A percentile compares a stretch with the other conserved stretches of the same genome.
phyloP scores from a whole-genome alignment of 2,797 vertebrate genomes.

The Etheostoma perlongum region DNA sequence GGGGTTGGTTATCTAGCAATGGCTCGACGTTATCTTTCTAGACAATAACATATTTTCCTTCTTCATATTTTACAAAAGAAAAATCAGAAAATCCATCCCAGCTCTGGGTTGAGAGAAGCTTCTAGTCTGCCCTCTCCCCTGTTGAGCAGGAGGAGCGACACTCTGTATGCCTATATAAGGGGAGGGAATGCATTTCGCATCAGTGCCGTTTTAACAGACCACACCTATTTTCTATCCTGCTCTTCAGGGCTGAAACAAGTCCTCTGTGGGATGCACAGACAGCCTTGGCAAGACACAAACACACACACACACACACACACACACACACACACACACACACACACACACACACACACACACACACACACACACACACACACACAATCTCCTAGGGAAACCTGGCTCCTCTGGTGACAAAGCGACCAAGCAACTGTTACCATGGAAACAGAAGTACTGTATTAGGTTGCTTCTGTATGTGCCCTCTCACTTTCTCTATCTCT shows the following conservation, averaged over 20 bases:
- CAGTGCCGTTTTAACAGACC: slow-evolving; percentile 61
- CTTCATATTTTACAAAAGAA: slow-evolving; percentile 25
- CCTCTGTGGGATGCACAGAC: slow-evolving; percentile 67
- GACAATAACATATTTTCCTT: background rate
- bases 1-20: background rate
- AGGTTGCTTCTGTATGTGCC: slow-evolving; percentile 73
- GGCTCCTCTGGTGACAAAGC: slow-evolving; percentile 83
- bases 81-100: slow-evolving; percentile 34
- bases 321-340: slow-evolving; percentile 52
- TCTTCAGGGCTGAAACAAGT: slow-evolving; percentile 60
- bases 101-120: slow-evolving; percentile 35
- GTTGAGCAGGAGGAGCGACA: slow-evolving; percentile 48
- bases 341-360: slow-evolving; percentile 54
- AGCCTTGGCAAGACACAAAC: slow-evolving; percentile 62
- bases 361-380: slow-evolving; percentile 47
- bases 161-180: slow-evolving; percentile 55
- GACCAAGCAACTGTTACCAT: slow-evolving; percentile 87
- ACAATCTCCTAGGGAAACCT: slow-evolving; percentile 78
- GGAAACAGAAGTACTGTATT: slow-evolving; percentile 84
- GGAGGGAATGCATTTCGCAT: slow-evolving; percentile 52
- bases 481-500: slow-evolving; percentile 52
- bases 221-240: slow-evolving; percentile 72
- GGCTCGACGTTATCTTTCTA: background rate
- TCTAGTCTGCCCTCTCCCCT: slow-evolving; percentile 33
- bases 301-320: slow-evolving; percentile 48